Base-by-base conservation (phyloP, 2,797 vertebrate species). In the Enteromius fasciolatus region DNA sequence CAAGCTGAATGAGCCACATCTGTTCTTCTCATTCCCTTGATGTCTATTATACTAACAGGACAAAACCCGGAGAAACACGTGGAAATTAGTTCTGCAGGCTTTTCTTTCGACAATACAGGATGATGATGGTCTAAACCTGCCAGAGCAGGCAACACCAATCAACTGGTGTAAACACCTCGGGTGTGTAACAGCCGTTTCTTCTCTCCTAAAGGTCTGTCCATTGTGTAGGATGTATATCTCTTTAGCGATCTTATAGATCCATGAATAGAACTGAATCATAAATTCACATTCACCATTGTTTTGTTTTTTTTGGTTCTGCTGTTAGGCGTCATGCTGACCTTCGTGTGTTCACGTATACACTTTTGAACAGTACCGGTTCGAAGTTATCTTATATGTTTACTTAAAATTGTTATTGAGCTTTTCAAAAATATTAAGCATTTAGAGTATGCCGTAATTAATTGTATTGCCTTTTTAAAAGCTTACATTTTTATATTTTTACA, bases 21-120 rank as follows among this genome's bases (percentile, higher is more conserved):
- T 95, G 95, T 85, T 93, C 90, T 93, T 91, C 85, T 81, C 85
- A 91, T 95, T 92, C 85, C 88, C 90, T 89, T 87, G 61, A 90
- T 90, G 87, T 90, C 82, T 76, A 72, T 44, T 76, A 82, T 82
- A 44, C 70, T 80, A 86, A 88, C 64, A 36, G 86, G 90, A 93
- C 91, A 92, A 94, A 93, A 88, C 89, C 86, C 76, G 7, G 80
- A 70, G 92, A 91, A 93, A 87, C 88, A 87, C 88, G 86, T 90
- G 89, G 89, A 91, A 90, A 88, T 80, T 63, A 86, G 82, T 83
- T 67, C 88, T 86, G 86, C 10, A 86, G 87, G 84, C 14, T 81
- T 64, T 64, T 81, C 63, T 61, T 1, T 41, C 39, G 57, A 91
- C 83, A 93, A 93, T 92, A 81, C 88, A 86, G 82, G 90, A 91